Evolutionary conservation across 2,113 vertebrate genomes (phyloP), one percentile per base, ranked within the genome.

Genomic region (Coturnix japonica): DNA sequence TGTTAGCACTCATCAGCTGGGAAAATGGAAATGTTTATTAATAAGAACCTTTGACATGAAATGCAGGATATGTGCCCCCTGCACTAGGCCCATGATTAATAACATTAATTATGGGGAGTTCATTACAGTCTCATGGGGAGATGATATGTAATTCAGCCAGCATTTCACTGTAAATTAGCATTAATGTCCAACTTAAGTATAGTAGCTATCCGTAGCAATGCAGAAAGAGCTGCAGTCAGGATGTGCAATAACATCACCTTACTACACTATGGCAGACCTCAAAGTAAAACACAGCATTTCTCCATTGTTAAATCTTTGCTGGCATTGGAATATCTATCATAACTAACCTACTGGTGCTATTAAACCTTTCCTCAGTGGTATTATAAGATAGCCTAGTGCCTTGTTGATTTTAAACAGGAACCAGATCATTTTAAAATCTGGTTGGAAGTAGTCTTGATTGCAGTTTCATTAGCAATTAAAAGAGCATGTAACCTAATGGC

Each of bases 11-110:
- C 70, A 78, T 92, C 90, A 88, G 61, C 93, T 91, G 91, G 87
- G 89, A 90, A 95, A 96, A 88, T 88, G 71, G 77, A 89, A 91
- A 93, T 95, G 93, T 93, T 94, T 96, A 95, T 96, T 96, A 96
- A 92, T 95, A 96, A 95, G 85, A 95, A 95, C 75, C 92, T 96
- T 88, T 95, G 94, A 95, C 91, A 95, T 94, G 93, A 85, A 91
- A 94, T 84, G 54, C 91, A 76, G 87, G 82, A 89, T 95, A 89
- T 91, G 89, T 96, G 81, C 88, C 93, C 95, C 89, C 83, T 94
- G 83, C 5, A 30, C 80, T 75, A 79, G 87, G 82, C 53, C 85
- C 37, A 28, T 94, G 95, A 96, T 96, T 96, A 95, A 95, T 95
- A 94, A 84, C 81, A 85, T 96, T 96, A 96, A 96, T 96, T 96